A percentile compares a stretch with the other conserved stretches of the same genome.
Evolutionary conservation across 2,888 invertebrate genomes (phyloP).

Genomic region (Ennomos erosarius): DNA sequence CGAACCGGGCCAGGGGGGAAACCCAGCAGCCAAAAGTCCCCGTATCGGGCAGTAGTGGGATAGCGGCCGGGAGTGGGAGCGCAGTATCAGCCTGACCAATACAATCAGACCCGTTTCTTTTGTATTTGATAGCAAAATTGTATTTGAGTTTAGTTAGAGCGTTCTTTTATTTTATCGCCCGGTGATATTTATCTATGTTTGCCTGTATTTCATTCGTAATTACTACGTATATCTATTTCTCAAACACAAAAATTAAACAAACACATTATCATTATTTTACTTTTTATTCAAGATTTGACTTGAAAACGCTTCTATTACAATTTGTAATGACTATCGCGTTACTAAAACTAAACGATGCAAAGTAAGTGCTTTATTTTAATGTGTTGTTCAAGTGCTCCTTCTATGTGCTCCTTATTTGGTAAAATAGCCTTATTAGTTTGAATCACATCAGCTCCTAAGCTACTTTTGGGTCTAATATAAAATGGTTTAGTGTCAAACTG

Average conservation of each 20-base stretch:
- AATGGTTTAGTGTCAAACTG: conserved; percentile 28
- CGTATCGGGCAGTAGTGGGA: conserved; percentile 99
- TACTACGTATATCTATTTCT: too few relatives aligned
- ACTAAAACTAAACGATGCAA: conserved; percentile 55
- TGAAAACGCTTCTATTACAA: conserved; percentile 53
- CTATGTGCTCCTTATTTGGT: conserved; percentile 72
- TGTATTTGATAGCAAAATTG: conserved; percentile 36
- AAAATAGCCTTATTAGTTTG: conserved; percentile 65
- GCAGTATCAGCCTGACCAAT: conserved; percentile 93
- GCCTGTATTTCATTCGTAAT: too few relatives aligned
- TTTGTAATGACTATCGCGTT: conserved; percentile 62
- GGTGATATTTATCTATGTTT: too few relatives aligned
- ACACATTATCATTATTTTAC: conserved; percentile 28
- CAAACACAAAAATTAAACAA: conserved; percentile 16
- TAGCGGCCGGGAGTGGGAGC: conserved; percentile 98
- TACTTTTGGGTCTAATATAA: conserved; percentile 31
- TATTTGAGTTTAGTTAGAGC: not conserved
- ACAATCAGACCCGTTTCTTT: conserved; percentile 82
- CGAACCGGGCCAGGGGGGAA: conserved; percentile 99
- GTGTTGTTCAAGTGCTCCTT: conserved; percentile 37
- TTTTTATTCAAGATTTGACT: conserved; percentile 64
- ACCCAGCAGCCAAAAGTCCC: conserved; percentile 99
- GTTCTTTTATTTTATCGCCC: too few relatives aligned
- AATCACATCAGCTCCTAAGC: conserved; percentile 40
- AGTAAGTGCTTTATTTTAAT: conserved; percentile 38